Evolutionary conservation across 2,888 invertebrate species (phyloP), one percentile per base, ranked within the genome.

Genomic region (Anoncus sp.): DNA sequence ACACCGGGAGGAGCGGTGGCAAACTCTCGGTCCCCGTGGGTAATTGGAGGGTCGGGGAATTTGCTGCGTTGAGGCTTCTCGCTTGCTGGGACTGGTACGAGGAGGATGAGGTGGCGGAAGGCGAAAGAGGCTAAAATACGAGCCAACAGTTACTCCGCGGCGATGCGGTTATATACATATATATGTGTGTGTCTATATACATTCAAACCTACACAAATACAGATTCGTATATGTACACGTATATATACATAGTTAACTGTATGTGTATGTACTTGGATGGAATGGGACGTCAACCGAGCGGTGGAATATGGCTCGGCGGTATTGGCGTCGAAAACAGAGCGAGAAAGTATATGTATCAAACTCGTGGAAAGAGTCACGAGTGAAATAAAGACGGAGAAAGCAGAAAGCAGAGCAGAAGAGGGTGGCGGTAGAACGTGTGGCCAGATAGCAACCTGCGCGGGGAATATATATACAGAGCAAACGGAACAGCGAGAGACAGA

Each of bases 71-170:
- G 85, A 51, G 75, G 57, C 70, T 67, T 62, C 62, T 60, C 55
- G 49, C 91, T 92, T 92, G 91, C 88, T 89, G 89, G 91, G 40
- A 51, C 90, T 87, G 85, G 88, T 89, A 91, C 90, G 84, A 83
- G 84, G 87, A 88, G 90, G 91, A 92, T 51, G 81, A 66, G 49
- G 79, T 51, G 78, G 75, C 72, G 57, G 65, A 71, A 72, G 72
- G 80, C 75, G 76, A 70, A 81, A 77, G 81, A 77, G 77, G 77
- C 75, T 80, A 75, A 83, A 83, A 83, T 80, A 81, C 81, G 81
- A 82, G 81, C 74, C 67, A 72, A 80, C 80, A 73, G 77, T 81
- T 76, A 79, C 77, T 77, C 73, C 40, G 57, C 66, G 51, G n/a
- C 55, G 40, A 65, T 40, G 31, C 18, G 10, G 40, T 43, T 24